Evolutionary conservation across 1,140 invertebrate genomes (phyloP), one percentile per base, ranked within the genome.

Genomic region (Drosophila lacteicornis): DNA sequence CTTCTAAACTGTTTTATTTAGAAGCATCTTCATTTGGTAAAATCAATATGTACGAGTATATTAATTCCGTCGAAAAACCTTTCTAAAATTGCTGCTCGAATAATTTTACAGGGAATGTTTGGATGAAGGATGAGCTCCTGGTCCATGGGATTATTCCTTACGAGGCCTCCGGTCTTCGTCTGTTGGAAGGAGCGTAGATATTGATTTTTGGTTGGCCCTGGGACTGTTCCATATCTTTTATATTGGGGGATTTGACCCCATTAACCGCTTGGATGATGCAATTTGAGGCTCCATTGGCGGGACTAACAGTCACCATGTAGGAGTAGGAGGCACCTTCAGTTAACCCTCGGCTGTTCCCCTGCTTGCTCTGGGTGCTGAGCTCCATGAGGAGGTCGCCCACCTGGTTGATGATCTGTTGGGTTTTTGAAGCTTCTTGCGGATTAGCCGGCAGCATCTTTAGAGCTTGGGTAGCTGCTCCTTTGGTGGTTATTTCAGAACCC

Each of bases 291-390:
- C 15, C 38, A 2, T 12, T 40, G 2, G 17, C 46, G 5, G 65
- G 27, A n/a, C 42, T 25, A 6, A 86, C 50, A 12, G 75, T 82
- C 12, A 79, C 79, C 42, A 86, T 4, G 8, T 66, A 86, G n/a
- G 75, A 55, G 5, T 25, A 51, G 2, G 43, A 30, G 2, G 49
- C 11, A 9, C 51, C 47, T 3, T 46, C 43, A 2, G n/a, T 19
- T 13, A n/a, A 17, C 6, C 13, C 11, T 0, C 7, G 7, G 7
- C 15, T 33, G 19, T 2, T 22, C 19, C 22, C 22, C 12, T 61
- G n/a, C 1, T 68, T 40, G 2, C 43, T 22, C 13, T 76, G 46
- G 2, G 12, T 4, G 17, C 12, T 13, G 13, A 62, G 22, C 46
- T 73, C 51, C 43, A 79, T 36, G 1, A 86, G 55, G 11, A 79